Base-by-base conservation (phyloP, 1,140 invertebrate genomes). In the Adelges cooleyi region DNA sequence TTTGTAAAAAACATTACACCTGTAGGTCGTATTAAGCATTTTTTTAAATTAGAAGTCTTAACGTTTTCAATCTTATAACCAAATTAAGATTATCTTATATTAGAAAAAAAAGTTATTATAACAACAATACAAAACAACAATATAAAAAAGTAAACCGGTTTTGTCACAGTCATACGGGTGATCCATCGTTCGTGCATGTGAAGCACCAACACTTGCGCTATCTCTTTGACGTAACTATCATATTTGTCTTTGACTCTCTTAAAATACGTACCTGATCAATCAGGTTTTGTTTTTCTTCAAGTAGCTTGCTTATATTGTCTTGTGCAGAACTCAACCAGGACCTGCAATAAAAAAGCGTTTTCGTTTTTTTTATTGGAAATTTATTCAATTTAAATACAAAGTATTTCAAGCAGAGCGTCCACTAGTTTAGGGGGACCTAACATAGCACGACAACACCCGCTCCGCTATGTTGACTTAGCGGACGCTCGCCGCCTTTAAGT, bases 201-300 rank as follows among this genome's bases (percentile, higher is more conserved):
- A 83, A 82, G 72, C 81, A 82, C 71, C 80, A 75, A 66, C 75
- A 81, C 71, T 81, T 80, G 71, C 82, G 82, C 81, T 84, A 83
- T 82, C 81, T 83, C 68, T 82, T 82, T 65, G 78, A 78, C 77
- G 50, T 78, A 76, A 42, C 74, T 62, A 59, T 75, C 73, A 13
- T 70, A 70, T 52, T 75, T 72, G 48, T 74, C 69, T 40, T 80
- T 75, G 15, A 86, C 76, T 51, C 81, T 81, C 68, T 70, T 10
- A 70, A 40, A 54, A 66, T 67, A 42, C 66, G 67, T 25, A 72
- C 62, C 18, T 68, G 48, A 17, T 88, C 85, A 46, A 88, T 72
- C 25, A 90, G 74, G n/a, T 79, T 79, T 67, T 81, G 81, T 70
- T 89, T 90, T 69, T 90, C 87, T 38, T 84, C 82, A 1, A 87